Percentiles rank a stretch among this genome's conserved stretches.
These are phyloP conservation scores for Catharus ustulatus DNA, from an alignment of 2,797 vertebrate genomes.

Conservation along the genomic window DNA sequence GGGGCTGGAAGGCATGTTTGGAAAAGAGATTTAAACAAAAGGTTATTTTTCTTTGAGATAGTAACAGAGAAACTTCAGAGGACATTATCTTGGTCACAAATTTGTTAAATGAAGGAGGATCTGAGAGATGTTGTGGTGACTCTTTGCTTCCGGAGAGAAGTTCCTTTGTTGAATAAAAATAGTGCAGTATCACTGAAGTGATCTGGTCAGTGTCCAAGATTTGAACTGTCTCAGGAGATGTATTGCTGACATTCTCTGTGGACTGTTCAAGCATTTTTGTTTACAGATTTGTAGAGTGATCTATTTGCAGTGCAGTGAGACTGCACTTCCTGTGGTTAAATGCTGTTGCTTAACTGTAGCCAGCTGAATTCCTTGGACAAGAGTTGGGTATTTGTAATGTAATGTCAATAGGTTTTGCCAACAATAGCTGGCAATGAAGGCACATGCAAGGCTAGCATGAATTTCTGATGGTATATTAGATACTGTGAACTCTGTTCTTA, in stretches of 20 bases:
- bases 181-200: not conserved
- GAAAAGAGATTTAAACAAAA: not conserved
- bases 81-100: not conserved
- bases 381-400: conserved; percentile 26
- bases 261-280: conserved; percentile 50
- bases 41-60: not conserved
- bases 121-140: not conserved
- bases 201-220: conserved; percentile 34
- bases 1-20: not conserved
- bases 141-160: not conserved
- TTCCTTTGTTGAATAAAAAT: conserved; percentile 5
- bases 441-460: not conserved
- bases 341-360: conserved; percentile 43
- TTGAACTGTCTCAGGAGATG: not conserved
- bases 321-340: conserved; percentile 31
- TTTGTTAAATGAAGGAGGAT: not conserved
- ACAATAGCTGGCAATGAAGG: not conserved
- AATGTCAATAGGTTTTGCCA: not conserved
- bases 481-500: not conserved
- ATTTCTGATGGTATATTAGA: not conserved
- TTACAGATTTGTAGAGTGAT: conserved; percentile 43
- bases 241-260: conserved; percentile 30
- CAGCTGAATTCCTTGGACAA: conserved; percentile 52
- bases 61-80: not conserved
- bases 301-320: conserved; percentile 22